These are phyloP conservation scores for Columbina picui DNA, from an alignment of 2,113 vertebrate species.

Conservation along the genomic window DNA sequence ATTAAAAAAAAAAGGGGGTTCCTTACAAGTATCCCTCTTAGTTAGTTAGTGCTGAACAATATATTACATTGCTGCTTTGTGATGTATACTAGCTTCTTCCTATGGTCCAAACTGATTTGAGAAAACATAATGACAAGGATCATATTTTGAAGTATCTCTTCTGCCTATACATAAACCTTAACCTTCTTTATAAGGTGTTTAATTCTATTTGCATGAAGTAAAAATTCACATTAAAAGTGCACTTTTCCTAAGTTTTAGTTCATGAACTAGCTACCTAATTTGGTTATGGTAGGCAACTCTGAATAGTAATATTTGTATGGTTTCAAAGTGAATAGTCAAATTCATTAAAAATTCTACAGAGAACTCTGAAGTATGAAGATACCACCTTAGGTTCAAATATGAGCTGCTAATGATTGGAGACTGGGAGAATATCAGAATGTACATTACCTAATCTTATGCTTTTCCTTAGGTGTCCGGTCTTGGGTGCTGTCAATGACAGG, in stretches of 20 bases:
- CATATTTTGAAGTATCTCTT: not conserved
- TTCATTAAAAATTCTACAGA: not conserved
- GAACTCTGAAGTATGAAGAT: not conserved
- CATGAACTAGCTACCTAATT: not conserved
- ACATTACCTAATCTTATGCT: not conserved
- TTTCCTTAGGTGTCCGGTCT: not conserved
- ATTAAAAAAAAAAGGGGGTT: not conserved
- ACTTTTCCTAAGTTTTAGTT: not conserved
- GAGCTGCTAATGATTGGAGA: not conserved
- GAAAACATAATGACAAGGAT: not conserved
- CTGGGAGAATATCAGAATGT: not conserved
- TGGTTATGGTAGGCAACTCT: not conserved
- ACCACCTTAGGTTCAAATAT: not conserved
- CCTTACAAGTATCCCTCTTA: not conserved
- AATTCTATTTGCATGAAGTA: not conserved
- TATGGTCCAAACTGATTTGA: not conserved
- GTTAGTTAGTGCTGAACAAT: not conserved
- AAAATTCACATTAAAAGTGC: not conserved
- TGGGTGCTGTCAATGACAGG: not conserved
- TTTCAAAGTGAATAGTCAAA: not conserved
- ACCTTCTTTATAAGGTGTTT: not conserved
- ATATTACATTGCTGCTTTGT: not conserved
- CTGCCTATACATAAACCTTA: not conserved
- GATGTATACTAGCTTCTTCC: not conserved
- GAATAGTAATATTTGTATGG: not conserved